Conservation (phyloP, 2,888 invertebrate genomes). For the Odontocolon sp. region DNA sequence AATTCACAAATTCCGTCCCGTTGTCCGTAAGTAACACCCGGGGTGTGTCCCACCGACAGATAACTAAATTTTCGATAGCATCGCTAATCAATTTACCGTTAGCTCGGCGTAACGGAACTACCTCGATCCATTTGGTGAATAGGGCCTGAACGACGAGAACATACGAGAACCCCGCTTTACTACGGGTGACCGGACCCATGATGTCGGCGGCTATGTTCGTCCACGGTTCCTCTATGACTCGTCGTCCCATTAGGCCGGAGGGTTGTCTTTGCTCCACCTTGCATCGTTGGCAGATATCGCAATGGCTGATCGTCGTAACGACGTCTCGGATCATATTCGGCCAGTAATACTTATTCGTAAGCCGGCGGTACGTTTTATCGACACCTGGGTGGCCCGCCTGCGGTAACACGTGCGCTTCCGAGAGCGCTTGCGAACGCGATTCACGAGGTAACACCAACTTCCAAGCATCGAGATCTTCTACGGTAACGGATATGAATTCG, state of each 20-base stretch:
- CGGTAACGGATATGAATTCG: background rate
- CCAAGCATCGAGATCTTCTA: background rate
- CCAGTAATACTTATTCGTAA: slow-evolving; percentile 59
- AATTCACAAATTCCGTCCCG: slow-evolving; percentile 57
- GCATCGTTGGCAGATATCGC: slow-evolving; percentile 57
- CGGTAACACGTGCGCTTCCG: background rate
- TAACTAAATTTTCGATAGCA: slow-evolving; percentile 54
- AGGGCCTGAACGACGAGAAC: slow-evolving; percentile 60
- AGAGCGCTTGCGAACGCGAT: background rate
- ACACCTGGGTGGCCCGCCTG: slow-evolving; percentile 63
- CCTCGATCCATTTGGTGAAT: slow-evolving; percentile 60
- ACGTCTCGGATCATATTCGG: slow-evolving; percentile 58
- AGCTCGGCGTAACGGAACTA: slow-evolving; percentile 46
- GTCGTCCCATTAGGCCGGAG: slow-evolving; percentile 57
- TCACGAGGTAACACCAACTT: slow-evolving; percentile 9
- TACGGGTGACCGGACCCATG: slow-evolving; percentile 63
- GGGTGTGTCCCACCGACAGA: slow-evolving; percentile 57
- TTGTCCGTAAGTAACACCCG: slow-evolving; percentile 60
- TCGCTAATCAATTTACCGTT: slow-evolving; percentile 43
- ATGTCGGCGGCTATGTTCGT: slow-evolving; percentile 60
- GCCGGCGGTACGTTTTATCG: slow-evolving; percentile 47
- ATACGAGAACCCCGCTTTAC: slow-evolving; percentile 46
- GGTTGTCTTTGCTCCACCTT: slow-evolving; percentile 52
- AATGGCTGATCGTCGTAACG: slow-evolving; percentile 49
- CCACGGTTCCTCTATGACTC: slow-evolving; percentile 54